Conservation (phyloP, 2,888 invertebrate species). For the Cremastinae sp. region DNA sequence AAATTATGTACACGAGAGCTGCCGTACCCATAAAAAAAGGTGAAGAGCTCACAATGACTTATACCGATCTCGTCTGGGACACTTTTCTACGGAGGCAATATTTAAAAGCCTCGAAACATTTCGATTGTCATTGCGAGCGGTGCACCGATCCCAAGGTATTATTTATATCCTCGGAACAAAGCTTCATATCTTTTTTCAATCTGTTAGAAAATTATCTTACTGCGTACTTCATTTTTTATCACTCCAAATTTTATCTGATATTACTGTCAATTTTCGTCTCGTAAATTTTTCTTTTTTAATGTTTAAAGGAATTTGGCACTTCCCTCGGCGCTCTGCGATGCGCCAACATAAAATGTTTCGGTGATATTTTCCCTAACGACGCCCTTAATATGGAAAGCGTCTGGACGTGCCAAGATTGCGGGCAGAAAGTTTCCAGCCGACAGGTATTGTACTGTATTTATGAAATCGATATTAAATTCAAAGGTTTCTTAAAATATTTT, state of each 20-base stretch:
- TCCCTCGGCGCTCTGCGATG: slow-evolving; percentile 83
- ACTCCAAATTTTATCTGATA: too few species aligned
- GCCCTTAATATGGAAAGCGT: slow-evolving; percentile 81
- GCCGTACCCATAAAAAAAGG: slow-evolving; percentile 83
- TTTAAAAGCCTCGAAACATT: slow-evolving; percentile 85
- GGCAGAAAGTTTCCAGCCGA: slow-evolving; percentile 79
- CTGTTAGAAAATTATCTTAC: background rate
- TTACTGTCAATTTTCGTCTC: too few species aligned
- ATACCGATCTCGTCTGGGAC: slow-evolving; percentile 86
- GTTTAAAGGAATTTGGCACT: slow-evolving; percentile 83
- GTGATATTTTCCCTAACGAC: slow-evolving; percentile 83
- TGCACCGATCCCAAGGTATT: slow-evolving; percentile 84
- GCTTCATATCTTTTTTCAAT: background rate
- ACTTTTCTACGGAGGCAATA: slow-evolving; percentile 84
- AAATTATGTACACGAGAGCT: slow-evolving; percentile 84
- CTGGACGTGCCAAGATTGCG: slow-evolving; percentile 85
- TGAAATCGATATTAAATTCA: too few species aligned
- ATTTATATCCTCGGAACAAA: slow-evolving; percentile 1
- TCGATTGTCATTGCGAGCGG: slow-evolving; percentile 84
- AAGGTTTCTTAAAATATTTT: too few species aligned
- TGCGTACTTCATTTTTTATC: too few species aligned
- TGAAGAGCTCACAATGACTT: slow-evolving; percentile 85
- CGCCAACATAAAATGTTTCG: slow-evolving; percentile 81
- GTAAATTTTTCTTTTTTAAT: background rate
- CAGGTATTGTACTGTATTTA: slow-evolving; percentile 77